These are phyloP conservation scores for Zapus hudsonius DNA, from an alignment of 2,113 vertebrate genomes.

Conservation along the genomic window DNA sequence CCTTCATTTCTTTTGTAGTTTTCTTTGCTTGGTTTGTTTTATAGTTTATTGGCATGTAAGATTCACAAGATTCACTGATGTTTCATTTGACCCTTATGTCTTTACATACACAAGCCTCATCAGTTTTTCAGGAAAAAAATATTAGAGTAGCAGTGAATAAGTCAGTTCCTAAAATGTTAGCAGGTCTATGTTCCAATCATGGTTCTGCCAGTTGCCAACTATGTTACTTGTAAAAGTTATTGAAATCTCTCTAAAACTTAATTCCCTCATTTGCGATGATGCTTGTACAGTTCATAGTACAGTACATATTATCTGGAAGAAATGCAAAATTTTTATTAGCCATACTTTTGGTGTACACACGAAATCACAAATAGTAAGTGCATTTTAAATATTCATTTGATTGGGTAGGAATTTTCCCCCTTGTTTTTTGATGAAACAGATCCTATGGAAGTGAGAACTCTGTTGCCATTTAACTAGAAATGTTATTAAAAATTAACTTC, in stretches of 20 bases:
- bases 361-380: neutral
- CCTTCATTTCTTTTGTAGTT: neutral
- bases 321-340: conserved; percentile 22
- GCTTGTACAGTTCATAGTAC: neutral
- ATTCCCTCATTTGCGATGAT: neutral
- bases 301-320: neutral
- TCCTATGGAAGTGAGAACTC: neutral
- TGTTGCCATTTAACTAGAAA: conserved; percentile 45
- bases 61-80: neutral
- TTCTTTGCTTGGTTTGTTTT: conserved; percentile 24
- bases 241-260: neutral
- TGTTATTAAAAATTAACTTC: conserved; percentile 64
- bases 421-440: conserved; percentile 48
- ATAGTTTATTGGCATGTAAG: neutral
- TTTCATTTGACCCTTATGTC: neutral
- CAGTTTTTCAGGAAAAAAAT: neutral
- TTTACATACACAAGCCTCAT: neutral
- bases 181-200: neutral
- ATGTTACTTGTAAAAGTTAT: neutral
- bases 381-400: conserved; percentile 50
- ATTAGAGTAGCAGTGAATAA: neutral
- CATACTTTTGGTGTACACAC: neutral
- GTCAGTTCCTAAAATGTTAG: neutral
- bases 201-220: neutral
- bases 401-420: neutral